Conservation (phyloP, 2,797 vertebrate species). For the Ptychadena robeensis region DNA sequence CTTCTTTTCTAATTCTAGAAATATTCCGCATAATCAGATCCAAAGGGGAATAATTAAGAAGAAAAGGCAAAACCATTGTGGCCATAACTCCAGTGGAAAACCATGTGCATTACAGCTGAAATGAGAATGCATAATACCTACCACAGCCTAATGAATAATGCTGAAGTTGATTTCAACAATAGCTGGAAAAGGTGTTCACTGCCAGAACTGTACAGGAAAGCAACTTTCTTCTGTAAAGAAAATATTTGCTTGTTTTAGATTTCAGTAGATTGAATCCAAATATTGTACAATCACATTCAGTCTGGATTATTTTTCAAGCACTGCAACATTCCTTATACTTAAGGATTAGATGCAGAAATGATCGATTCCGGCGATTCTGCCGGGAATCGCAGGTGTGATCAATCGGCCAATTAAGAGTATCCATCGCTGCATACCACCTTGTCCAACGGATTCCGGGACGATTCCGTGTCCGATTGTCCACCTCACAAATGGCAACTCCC, state of each 20-base stretch:
- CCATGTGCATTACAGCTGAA: conserved; percentile 31
- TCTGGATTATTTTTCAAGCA: background rate
- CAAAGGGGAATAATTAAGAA: conserved; percentile 34
- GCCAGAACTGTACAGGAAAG: background rate
- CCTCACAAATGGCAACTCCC: too few relatives aligned
- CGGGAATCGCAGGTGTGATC: too few relatives aligned
- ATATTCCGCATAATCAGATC: conserved; percentile 38
- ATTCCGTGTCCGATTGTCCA: too few relatives aligned
- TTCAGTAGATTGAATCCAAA: background rate
- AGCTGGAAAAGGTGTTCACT: conserved; percentile 7
- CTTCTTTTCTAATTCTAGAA: conserved; percentile 15
- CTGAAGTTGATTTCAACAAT: conserved; percentile 34
- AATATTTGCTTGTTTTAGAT: background rate
- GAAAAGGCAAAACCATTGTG: conserved; percentile 12
- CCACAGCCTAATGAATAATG: conserved; percentile 19
- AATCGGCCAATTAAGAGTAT: too few relatives aligned
- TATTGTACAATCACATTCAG: background rate
- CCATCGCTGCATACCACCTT: too few relatives aligned
- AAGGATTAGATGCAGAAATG: background rate
- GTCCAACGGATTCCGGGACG: too few relatives aligned
- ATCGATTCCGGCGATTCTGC: too few relatives aligned
- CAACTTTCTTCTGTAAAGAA: background rate
- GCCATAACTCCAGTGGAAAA: conserved; percentile 19
- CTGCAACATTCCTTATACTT: background rate
- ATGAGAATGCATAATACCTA: conserved; percentile 36